Percentiles rank a stretch among this genome's conserved stretches.
Evolutionary conservation across 2,888 invertebrate genomes (phyloP).

Genomic region (Chrysodeixis includens): DNA sequence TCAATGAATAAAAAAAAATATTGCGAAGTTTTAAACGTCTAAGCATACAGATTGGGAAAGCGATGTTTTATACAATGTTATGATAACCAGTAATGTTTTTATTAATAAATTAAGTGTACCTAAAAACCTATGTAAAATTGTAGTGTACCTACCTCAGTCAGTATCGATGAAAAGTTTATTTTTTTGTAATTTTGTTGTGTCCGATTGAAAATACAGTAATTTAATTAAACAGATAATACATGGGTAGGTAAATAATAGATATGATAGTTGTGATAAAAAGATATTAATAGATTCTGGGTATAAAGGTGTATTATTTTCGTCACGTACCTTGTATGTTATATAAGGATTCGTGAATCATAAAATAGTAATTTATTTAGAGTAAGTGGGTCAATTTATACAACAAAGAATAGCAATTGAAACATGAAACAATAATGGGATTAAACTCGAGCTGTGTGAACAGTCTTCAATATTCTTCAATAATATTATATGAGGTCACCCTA

Average conservation of each 20-base stretch:
- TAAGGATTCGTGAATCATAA: not conserved
- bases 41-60: too few relatives aligned
- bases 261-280: not conserved
- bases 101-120: too few relatives aligned
- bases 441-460: not conserved
- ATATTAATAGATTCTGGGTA: not conserved
- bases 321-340: not conserved
- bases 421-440: constrained; percentile 6
- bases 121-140: too few relatives aligned
- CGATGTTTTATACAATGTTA: too few relatives aligned
- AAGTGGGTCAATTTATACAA: not conserved
- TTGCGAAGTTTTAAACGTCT: too few relatives aligned
- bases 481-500: constrained; percentile 76
- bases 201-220: not conserved
- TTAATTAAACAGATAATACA: not conserved
- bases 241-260: too few relatives aligned
- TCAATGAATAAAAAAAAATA: too few relatives aligned
- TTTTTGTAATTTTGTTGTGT: too few relatives aligned
- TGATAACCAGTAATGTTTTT: too few relatives aligned
- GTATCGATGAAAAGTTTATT: too few relatives aligned
- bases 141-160: too few relatives aligned
- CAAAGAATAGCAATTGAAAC: not conserved
- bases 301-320: not conserved
- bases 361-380: not conserved
- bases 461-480: constrained; percentile 19